phyloP scores from a whole-genome alignment of 2,797 vertebrate genomes.

The Chelon auratus region DNA sequence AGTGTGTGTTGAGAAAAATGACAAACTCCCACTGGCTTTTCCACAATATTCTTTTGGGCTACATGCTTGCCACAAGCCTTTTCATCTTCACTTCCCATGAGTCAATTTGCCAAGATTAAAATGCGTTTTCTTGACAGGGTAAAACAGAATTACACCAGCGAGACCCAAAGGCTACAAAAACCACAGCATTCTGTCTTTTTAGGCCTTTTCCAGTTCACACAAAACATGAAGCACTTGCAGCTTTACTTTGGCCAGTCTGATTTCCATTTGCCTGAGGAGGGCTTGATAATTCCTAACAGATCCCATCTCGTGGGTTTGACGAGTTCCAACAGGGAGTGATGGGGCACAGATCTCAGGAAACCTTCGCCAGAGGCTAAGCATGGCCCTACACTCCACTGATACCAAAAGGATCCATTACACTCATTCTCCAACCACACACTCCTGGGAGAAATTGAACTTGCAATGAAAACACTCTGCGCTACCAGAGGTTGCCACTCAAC shows the following conservation, averaged over 20 bases:
- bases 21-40: constrained; percentile 42
- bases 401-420: constrained; percentile 80
- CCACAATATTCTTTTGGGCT: constrained; percentile 35
- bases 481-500: constrained; percentile 74
- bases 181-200: constrained; percentile 44
- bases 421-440: constrained; percentile 70
- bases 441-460: constrained; percentile 75
- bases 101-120: constrained; percentile 64
- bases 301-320: constrained; percentile 72
- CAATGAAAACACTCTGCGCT: constrained; percentile 72
- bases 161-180: constrained; percentile 59
- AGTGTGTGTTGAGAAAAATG: constrained; percentile 35
- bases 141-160: constrained; percentile 56
- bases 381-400: constrained; percentile 66
- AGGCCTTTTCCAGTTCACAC: constrained; percentile 57
- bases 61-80: constrained; percentile 41
- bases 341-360: constrained; percentile 75
- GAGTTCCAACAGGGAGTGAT: constrained; percentile 80
- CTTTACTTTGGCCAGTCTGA: constrained; percentile 67
- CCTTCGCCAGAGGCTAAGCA: constrained; percentile 76
- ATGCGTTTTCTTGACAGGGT: constrained; percentile 61
- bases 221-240: constrained; percentile 62
- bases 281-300: constrained; percentile 79
- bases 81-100: constrained; percentile 62
- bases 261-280: constrained; percentile 76